These are phyloP conservation scores for Yponomeuta cagnagella DNA, from an alignment of 2,888 invertebrate genomes.

Conservation along the genomic window DNA sequence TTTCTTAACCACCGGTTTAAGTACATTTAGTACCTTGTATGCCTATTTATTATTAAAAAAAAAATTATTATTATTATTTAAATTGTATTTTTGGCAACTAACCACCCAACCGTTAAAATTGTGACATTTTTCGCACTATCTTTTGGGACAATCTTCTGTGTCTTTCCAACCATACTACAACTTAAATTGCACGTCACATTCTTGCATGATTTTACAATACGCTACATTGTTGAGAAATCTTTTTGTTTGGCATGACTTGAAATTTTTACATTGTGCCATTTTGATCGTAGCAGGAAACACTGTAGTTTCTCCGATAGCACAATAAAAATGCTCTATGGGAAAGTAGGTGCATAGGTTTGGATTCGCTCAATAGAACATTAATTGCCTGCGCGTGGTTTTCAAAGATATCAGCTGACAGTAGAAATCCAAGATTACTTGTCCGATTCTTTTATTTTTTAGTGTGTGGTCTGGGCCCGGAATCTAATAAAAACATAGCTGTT, in stretches of 20 bases:
- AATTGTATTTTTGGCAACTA: too few relatives aligned
- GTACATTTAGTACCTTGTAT: too few relatives aligned
- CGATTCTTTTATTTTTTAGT: too few relatives aligned
- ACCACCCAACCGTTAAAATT: too few relatives aligned
- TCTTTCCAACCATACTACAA: not conserved
- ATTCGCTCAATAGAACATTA: not conserved
- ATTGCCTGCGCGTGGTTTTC: not conserved
- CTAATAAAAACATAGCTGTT: too few relatives aligned
- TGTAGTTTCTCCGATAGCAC: not conserved
- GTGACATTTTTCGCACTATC: not conserved
- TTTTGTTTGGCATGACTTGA: slow-evolving; percentile 2
- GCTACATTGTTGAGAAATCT: not conserved
- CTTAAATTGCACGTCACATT: not conserved
- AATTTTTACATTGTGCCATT: not conserved
- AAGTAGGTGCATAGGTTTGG: not conserved
- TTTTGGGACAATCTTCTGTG: not conserved
- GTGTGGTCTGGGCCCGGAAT: too few relatives aligned
- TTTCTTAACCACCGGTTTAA: too few relatives aligned
- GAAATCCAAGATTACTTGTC: too few relatives aligned
- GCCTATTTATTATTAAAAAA: too few relatives aligned
- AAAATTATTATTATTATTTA: too few relatives aligned
- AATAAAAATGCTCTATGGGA: not conserved
- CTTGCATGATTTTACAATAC: slow-evolving; percentile 2
- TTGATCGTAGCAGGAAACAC: not conserved
- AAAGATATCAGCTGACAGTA: not conserved